Evolutionary conservation across 2,888 invertebrate species (phyloP), one percentile per base, ranked within the genome.

Genomic region (Hoplodrina ambigua): DNA sequence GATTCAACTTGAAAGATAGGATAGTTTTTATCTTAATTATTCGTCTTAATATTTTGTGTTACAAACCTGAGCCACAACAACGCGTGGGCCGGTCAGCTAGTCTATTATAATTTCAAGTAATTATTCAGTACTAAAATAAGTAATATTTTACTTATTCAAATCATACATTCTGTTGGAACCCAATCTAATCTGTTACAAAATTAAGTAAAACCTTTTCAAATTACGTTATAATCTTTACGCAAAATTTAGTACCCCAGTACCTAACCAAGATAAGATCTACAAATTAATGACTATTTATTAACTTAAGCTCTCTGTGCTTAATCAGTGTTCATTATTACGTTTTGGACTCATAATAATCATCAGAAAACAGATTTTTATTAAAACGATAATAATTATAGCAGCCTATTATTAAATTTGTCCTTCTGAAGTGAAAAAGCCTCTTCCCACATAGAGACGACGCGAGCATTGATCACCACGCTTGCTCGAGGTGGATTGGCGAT

Each of bases 151-250:
- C 50, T 11, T n/a, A 33, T n/a, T 1, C 17, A 17, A 52, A 50
- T 8, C 50, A 2, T 56, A 59, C 25, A 52, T 52, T 25, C 2
- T 46, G 1, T 19, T 17, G 11, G 4, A n/a, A 55, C 59, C 46
- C 20, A 75, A 73, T 73, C 69, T 60, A 59, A 72, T 75, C 75
- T 59, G 15, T 59, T 59, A 25, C 33, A 60, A 56, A 69, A 69
- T 73, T 69, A 69, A 49, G 75, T 56, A 33, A 52, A 61, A 75
- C 69, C 73, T 41, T 75, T 73, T 30, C 56, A 73, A 73, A 75
- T 69, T 60, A 76, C 54, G 11, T 76, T 58, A 50, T 44, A 62
- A 76, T 69, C 33, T 76, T 58, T 41, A 44, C 19, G 11, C 53
- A 15, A 56, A 73, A 69, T 76, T 75, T 61, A 57, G 52, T 57